Conservation (phyloP, 1,140 invertebrate species). For the Asobara japonica region DNA sequence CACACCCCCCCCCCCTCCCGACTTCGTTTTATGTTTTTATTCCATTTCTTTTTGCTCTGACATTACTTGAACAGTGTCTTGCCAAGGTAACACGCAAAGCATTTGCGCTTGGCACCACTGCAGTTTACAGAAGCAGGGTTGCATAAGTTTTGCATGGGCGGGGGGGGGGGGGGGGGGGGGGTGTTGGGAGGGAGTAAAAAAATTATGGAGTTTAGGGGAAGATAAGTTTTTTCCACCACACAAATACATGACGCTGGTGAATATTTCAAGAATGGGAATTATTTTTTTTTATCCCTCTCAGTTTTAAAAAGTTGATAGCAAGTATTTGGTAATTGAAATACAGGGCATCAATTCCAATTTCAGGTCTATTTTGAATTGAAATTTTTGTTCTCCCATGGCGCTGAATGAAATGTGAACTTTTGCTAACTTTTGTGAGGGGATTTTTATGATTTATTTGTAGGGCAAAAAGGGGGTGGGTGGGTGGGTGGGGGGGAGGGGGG, state of each 20-base stretch:
- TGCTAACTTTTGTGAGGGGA: too few species aligned
- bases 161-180: neutral
- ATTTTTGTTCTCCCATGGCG: too few species aligned
- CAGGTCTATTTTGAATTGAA: too few species aligned
- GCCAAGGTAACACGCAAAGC: conserved; percentile 14
- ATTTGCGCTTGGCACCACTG: conserved; percentile 10
- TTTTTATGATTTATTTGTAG: too few species aligned
- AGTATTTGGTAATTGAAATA: too few species aligned
- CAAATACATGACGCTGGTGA: neutral
- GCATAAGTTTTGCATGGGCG: neutral
- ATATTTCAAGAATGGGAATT: neutral
- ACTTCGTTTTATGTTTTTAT: neutral
- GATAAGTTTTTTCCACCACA: neutral
- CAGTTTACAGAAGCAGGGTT: conserved; percentile 1
- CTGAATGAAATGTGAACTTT: too few species aligned
- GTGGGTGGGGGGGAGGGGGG: too few species aligned
- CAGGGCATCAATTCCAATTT: too few species aligned
- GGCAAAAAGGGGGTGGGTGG: too few species aligned
- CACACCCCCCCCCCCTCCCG: neutral
- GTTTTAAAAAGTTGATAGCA: neutral
- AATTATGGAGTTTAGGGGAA: neutral
- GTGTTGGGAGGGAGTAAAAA: neutral
- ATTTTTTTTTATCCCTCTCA: too few species aligned
- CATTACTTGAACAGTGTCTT: conserved; percentile 10
- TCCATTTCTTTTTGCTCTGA: neutral